Evolutionary conservation across 35 echinoderm and acorn worm species (phyloP).

Genomic region (Anneissia japonica): DNA sequence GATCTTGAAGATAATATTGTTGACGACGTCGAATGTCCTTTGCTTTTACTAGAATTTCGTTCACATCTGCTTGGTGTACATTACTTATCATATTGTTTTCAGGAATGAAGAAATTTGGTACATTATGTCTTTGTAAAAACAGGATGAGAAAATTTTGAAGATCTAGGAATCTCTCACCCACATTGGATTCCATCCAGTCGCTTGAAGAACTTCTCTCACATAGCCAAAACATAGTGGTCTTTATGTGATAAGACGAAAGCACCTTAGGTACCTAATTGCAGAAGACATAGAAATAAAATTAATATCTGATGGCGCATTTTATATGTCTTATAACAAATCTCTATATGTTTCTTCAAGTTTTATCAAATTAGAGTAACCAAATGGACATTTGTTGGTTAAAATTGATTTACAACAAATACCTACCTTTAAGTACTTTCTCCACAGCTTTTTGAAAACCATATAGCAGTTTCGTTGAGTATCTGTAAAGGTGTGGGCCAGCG

Average conservation of each 20-base stretch:
- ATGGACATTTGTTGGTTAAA: not conserved
- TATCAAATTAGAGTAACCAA: too few relatives aligned
- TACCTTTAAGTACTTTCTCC: not conserved
- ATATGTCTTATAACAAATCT: too few relatives aligned
- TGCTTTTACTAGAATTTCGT: not conserved
- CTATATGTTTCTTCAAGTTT: too few relatives aligned
- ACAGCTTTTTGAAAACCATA: not conserved
- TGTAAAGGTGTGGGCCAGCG: not conserved
- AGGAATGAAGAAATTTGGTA: not conserved
- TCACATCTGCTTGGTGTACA: not conserved
- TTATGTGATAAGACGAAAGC: not conserved
- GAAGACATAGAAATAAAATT: too few relatives aligned
- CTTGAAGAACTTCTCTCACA: not conserved
- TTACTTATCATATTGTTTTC: constrained; percentile 9
- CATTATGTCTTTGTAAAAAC: not conserved
- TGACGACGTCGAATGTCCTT: not conserved
- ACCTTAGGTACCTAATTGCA: not conserved
- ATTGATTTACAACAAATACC: not conserved
- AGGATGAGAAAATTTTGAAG: not conserved
- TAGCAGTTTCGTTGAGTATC: not conserved
- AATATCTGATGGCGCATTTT: too few relatives aligned
- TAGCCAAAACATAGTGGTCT: constrained; percentile 8
- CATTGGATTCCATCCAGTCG: not conserved
- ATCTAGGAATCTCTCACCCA: not conserved
- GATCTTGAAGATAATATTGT: not conserved